Evolutionary conservation across 2,888 invertebrate genomes (phyloP), one percentile per base, ranked within the genome.

Genomic region (Tortrix viridana): DNA sequence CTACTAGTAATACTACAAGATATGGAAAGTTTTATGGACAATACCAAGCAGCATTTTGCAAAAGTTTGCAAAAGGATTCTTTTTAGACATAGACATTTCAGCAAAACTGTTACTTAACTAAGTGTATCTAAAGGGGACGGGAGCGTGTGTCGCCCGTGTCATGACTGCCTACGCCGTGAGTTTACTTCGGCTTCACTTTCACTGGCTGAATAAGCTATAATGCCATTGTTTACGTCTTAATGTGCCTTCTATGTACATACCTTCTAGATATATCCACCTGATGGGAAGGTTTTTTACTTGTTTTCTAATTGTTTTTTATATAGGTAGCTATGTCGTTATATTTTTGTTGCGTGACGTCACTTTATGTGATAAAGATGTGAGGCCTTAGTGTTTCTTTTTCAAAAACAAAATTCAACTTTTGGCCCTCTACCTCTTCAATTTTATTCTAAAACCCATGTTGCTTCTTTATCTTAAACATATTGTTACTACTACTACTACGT

Each of bases 251-350:
- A 67, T 66, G 68, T 68, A 62, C 47, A 55, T 64, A 62, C 47
- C 58, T 64, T 78, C 78, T 80, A 81, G 82, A 84, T 84, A 79
- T 84, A 84, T 88, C 86, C 86, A 86, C 80, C 80, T 83, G 80
- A 84, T 82, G 77, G 69, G 74, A 75, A 75, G 85, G 82, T 79
- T 83, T 77, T 82, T 85, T 83, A 81, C 85, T 83, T 68, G 71
- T 73, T 84, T 81, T 83, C 54, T 64, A 48, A 53, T 59, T 41
- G n/a, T 16, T 6, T 32, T 3, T 32, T 1, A 32, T 32, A 12
- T 7, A 32, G 12, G 32, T 7, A 32, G 3, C 12, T 32, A 32
- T 3, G 32, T 32, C 9, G 9, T 12, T 12, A 26, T 7, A 26
- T 12, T 3, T 32, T 32, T 12, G 32, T 12, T 12, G 32, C 32